Percentiles rank a stretch among this genome's conserved stretches.
Evolutionary conservation across 2,888 invertebrate genomes (phyloP).

Genomic region (Zelleria hepariella): DNA sequence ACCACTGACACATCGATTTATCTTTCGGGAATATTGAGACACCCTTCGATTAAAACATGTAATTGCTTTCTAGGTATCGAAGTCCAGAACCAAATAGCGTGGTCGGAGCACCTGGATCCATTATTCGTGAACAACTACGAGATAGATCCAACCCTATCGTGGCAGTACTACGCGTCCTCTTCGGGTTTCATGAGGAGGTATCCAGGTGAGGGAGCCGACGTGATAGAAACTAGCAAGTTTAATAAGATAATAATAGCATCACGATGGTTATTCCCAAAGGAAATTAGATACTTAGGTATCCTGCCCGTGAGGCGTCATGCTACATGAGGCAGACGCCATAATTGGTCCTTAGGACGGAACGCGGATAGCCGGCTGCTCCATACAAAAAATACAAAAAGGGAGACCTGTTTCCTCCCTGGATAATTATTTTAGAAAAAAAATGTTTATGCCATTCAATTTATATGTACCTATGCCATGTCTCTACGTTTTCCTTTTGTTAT

Average conservation of each 20-base stretch:
- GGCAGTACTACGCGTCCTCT: slow-evolving; percentile 99
- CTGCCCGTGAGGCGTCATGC: too few species aligned
- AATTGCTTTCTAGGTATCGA: slow-evolving; percentile 75
- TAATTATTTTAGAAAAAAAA: too few species aligned
- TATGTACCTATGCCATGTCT: too few species aligned
- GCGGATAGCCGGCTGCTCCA: too few species aligned
- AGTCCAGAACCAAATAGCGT: slow-evolving; percentile 91
- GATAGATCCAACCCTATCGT: slow-evolving; percentile 91
- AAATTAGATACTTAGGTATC: background rate
- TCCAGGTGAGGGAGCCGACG: slow-evolving; percentile 77
- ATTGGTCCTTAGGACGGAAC: too few species aligned
- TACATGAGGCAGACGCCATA: too few species aligned
- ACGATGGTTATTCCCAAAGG: background rate
- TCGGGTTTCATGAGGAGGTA: slow-evolving; percentile 94
- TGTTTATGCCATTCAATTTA: too few species aligned
- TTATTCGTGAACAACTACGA: slow-evolving; percentile 92
- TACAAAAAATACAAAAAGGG: too few species aligned
- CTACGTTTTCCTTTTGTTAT: too few species aligned
- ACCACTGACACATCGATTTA: too few species aligned
- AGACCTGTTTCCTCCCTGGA: too few species aligned
- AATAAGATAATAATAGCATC: background rate
- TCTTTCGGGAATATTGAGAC: too few species aligned
- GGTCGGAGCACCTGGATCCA: slow-evolving; percentile 94
- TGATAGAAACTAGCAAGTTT: background rate
- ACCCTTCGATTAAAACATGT: background rate